Base-by-base conservation (phyloP, 2,113 vertebrate species). In the Megaleporinus macrocephalus region DNA sequence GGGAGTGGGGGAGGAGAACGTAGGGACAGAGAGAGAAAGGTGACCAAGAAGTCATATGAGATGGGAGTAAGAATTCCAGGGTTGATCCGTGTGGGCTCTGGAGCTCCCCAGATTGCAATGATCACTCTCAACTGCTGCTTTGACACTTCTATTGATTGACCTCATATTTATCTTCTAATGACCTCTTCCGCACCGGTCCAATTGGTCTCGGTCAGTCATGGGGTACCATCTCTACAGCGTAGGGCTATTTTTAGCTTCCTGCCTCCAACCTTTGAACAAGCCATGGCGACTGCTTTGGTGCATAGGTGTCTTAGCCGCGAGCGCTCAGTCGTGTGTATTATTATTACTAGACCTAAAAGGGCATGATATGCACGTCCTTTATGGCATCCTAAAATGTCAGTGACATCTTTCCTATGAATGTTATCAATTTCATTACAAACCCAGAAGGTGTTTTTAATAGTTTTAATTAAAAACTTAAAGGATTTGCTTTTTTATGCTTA, bases 101-200 rank as follows among this genome's bases (percentile, higher is more conserved):
- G 75, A 77, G n/a, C 73, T 62, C 78, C 16, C 57, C 57, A 55
- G 75, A 84, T 79, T 78, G 63, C 22, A 0, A 65, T 85, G 83
- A 91, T 91, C 84, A 88, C 76, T 87, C 81, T 47, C 75, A 86
- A 88, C 88, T 88, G 83, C 73, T 87, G 73, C 85, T 80, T 76
- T 84, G 89, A 91, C 85, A 80, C 65, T 33, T 82, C 49, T 79
- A 91, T 90, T 83, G 88, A 92, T 89, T 88, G 72, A 77, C 63
- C 66, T 49, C 44, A 86, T 88, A 87, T 87, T 85, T 83, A 86
- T 89, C 78, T 78, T 88, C 81, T 73, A 76, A 27, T 88, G 83
- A 78, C 80, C 70, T 84, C 41, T 79, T 69, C 57, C 72, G 61
- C 78, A 80, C 69, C 71, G 65, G 47, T 26, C 29, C 44, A 22